These are phyloP conservation scores for Muscicapa comitata DNA, from an alignment of 2,797 vertebrate genomes.

Conservation along the genomic window DNA sequence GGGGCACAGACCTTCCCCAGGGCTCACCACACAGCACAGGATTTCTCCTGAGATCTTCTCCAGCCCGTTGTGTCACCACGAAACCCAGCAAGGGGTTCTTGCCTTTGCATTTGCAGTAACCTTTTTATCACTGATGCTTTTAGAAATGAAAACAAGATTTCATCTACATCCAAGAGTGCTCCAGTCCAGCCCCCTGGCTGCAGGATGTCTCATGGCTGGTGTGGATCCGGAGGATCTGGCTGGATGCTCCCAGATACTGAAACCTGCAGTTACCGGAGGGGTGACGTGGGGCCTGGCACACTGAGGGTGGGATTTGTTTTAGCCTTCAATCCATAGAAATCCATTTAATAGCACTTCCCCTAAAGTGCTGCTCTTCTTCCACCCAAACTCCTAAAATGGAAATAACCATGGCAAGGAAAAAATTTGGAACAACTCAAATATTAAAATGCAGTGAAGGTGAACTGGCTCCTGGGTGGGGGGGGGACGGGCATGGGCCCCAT, in stretches of 20 bases:
- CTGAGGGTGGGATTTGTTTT: not conserved
- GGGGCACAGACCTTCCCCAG: not conserved
- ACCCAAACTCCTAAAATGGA: not conserved
- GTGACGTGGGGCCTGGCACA: not conserved
- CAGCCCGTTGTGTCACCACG: fast-evolving
- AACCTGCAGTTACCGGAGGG: not conserved
- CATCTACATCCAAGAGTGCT: not conserved
- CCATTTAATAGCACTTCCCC: not conserved
- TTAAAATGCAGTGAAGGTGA: not conserved
- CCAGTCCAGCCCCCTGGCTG: not conserved
- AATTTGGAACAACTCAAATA: not conserved
- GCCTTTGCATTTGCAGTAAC: not conserved
- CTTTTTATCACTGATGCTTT: not conserved
- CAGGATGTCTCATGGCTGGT: not conserved
- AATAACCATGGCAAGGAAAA: not conserved
- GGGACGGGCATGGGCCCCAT: not conserved
- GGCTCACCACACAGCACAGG: not conserved
- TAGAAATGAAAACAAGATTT: not conserved
- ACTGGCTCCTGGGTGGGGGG: not conserved
- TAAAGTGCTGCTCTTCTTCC: not conserved
- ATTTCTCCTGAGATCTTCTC: not conserved
- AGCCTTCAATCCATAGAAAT: not conserved
- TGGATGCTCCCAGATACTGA: not conserved
- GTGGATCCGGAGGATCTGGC: not conserved
- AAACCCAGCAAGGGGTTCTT: not conserved